These are phyloP conservation scores for Dermolepida albohirtum DNA, from an alignment of 2,888 invertebrate species.

Conservation along the genomic window DNA sequence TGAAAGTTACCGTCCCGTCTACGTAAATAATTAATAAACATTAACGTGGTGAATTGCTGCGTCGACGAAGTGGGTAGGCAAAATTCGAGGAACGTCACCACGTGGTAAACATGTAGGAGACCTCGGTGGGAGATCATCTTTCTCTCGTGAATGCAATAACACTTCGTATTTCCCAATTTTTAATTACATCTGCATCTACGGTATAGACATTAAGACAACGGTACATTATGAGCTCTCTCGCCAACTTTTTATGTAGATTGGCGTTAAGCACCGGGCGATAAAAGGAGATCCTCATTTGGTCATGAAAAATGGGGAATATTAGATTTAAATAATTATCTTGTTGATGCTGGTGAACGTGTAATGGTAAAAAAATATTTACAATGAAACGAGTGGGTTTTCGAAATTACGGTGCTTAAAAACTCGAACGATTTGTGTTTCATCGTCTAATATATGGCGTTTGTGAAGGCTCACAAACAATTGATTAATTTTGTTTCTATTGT, in stretches of 20 bases:
- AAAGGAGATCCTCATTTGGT: too few relatives aligned
- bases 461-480: too few relatives aligned
- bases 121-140: conserved; percentile 13
- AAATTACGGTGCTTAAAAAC: too few relatives aligned
- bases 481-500: too few relatives aligned
- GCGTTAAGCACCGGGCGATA: too few relatives aligned
- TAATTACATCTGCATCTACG: conserved; percentile 7
- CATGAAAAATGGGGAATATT: too few relatives aligned
- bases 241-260: conserved; percentile 10
- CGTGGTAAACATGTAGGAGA: background rate
- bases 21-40: conserved; percentile 20
- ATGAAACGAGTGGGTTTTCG: too few relatives aligned
- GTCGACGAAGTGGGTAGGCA: conserved; percentile 4
- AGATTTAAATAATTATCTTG: too few relatives aligned
- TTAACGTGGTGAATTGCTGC: conserved; percentile 13
- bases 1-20: background rate
- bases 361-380: too few relatives aligned
- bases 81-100: conserved; percentile 11
- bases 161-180: conserved; percentile 28
- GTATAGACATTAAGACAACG: conserved; percentile 15
- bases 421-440: too few relatives aligned
- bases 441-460: too few relatives aligned
- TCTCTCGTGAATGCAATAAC: conserved; percentile 13
- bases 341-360: too few relatives aligned
- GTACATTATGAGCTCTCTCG: conserved; percentile 31